Evolutionary conservation across 2,888 invertebrate genomes (phyloP), one percentile per base, ranked within the genome.

Genomic region (Himalopsyche anomala): DNA sequence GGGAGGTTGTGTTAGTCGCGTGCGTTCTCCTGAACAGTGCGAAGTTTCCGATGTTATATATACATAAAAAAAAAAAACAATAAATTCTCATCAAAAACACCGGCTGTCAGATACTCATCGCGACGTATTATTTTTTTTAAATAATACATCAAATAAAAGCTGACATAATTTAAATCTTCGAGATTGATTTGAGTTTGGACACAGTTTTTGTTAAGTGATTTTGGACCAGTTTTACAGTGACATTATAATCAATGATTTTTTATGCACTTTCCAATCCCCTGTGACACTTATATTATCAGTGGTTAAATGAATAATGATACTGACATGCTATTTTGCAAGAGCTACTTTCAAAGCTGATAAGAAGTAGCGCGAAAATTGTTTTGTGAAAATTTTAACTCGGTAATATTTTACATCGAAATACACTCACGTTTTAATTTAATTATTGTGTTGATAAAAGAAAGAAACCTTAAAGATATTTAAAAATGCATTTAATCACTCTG

Each of bases 201-300:
- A 51, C 51, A 15, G 45, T 45, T 45, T 45, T 45, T 45, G 45
- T 45, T 45, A 11, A 62, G 62, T 62, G 62, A 6, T 62, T 62
- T 62, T 62, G 62, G 62, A 62, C 62, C 62, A 62, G 62, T 62
- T 62, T 62, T 19, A 19, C 4, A 62, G 62, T 62, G 62, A 62
- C 62, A 62, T 62, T 62, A 62, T 62, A 19, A 62, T 62, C 62
- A 62, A 19, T 62, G 19, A 62, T 19, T 62, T 62, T 62, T 62
- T 62, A 51, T 62, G 62, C 62, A 62, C 62, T 62, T 62, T 62
- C 62, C 62, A 62, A 62, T 62, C 62, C 28, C 28, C n/a, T 62
- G 62, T 62, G 62, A 62, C 19, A 62, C 62, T 62, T 19, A 62
- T 19, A 19, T 62, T 62, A 62, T 62, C 62, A 62, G 62, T 62